Percentiles rank a stretch among this genome's conserved stretches.
Evolutionary conservation across 2,113 vertebrate genomes (phyloP).

Genomic region (Sapajus apella): DNA sequence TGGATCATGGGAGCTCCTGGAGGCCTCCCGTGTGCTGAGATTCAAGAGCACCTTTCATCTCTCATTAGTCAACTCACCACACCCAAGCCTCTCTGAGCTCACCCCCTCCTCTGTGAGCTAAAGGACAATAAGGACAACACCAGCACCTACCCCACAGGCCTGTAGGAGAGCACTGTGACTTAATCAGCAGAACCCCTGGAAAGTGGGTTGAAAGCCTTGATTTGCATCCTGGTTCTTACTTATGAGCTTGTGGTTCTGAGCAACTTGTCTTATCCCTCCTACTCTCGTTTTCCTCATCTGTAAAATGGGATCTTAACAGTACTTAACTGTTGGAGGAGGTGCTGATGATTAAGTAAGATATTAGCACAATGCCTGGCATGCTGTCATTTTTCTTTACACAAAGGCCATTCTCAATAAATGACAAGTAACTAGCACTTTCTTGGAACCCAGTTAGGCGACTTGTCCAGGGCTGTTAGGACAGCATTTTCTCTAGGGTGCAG

Average conservation of each 20-base stretch:
- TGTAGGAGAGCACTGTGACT: background rate
- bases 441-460: background rate
- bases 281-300: background rate
- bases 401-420: background rate
- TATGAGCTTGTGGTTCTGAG: background rate
- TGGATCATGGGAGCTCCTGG: background rate
- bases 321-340: background rate
- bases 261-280: background rate
- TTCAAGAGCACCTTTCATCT: background rate
- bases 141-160: background rate
- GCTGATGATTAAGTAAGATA: conserved; percentile 11
- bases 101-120: background rate
- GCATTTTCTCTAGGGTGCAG: background rate
- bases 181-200: background rate
- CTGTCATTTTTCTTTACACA: background rate
- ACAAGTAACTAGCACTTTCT: background rate
- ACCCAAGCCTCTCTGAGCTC: rapidly evolving
- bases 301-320: background rate
- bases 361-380: background rate
- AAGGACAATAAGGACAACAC: background rate
- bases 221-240: background rate
- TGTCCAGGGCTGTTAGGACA: background rate
- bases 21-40: background rate
- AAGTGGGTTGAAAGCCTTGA: background rate
- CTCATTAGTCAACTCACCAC: background rate